phyloP scores from a whole-genome alignment of 2,113 vertebrate species.

The Ptilorrhoa leucosticta region DNA sequence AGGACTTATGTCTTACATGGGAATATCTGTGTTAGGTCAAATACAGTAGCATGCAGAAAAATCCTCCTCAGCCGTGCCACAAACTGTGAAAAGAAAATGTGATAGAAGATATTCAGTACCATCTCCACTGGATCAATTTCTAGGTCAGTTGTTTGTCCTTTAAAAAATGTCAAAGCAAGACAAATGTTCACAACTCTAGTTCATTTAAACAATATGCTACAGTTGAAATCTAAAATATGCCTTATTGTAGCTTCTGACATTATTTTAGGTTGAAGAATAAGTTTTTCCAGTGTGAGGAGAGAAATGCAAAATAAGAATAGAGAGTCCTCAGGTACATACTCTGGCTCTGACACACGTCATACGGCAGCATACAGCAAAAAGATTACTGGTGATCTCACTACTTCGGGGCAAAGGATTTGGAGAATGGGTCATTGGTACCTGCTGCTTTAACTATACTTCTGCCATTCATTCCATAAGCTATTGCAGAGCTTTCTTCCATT shows the following conservation, averaged over 20 bases:
- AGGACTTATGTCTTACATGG: slow-evolving; percentile 10
- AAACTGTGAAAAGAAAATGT: slow-evolving; percentile 31
- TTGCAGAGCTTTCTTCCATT: background rate
- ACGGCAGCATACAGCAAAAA: background rate
- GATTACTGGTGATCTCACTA: background rate
- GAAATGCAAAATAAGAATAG: background rate
- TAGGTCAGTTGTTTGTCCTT: slow-evolving; percentile 59
- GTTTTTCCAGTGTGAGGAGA: background rate
- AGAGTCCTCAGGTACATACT: background rate
- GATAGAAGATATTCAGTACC: slow-evolving; percentile 17
- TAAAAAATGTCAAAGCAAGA: slow-evolving; percentile 44
- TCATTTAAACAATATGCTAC: background rate
- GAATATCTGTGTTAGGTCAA: slow-evolving; percentile 53
- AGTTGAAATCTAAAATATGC: background rate
- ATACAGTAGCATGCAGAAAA: background rate
- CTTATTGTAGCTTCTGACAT: background rate
- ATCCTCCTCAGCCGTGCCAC: background rate
- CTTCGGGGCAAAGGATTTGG: slow-evolving; percentile 13
- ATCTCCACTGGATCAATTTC: background rate
- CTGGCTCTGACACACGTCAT: background rate
- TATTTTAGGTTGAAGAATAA: background rate
- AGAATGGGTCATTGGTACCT: background rate
- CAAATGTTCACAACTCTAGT: slow-evolving; percentile 6
- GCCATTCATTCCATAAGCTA: background rate
- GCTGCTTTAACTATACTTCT: background rate